Conservation (phyloP, 2,797 vertebrate genomes). For the Gallinago stenura region DNA sequence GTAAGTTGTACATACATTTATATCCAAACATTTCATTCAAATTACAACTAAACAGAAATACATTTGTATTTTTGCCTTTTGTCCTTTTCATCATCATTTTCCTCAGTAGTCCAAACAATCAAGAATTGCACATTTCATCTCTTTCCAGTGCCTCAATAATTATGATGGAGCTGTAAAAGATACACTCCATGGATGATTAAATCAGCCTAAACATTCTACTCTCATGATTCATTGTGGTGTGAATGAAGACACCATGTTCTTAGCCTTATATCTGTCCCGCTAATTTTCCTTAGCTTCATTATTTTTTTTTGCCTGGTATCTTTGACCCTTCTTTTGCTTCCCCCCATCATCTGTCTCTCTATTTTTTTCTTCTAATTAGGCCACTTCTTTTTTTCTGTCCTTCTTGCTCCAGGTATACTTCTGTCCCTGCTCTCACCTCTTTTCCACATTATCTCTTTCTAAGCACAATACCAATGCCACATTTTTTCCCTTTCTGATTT, state of each 20-base stretch:
- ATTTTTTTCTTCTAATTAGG: slow-evolving; percentile 77
- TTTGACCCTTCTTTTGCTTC: slow-evolving; percentile 65
- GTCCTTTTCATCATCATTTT: background rate
- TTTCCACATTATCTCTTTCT: slow-evolving; percentile 75
- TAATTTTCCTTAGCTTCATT: slow-evolving; percentile 64
- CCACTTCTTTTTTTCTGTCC: slow-evolving; percentile 64
- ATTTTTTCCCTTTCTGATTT: slow-evolving; percentile 75
- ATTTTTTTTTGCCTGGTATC: slow-evolving; percentile 20
- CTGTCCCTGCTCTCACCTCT: slow-evolving; percentile 69
- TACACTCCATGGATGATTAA: slow-evolving; percentile 21
- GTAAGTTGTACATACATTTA: background rate
- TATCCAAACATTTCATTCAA: background rate
- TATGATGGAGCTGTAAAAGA: slow-evolving; percentile 32
- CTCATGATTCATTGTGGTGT: slow-evolving; percentile 36
- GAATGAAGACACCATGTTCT: slow-evolving; percentile 54
- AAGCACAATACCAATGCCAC: slow-evolving; percentile 75
- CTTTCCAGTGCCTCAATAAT: slow-evolving; percentile 40
- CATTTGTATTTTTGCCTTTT: background rate
- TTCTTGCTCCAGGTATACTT: slow-evolving; percentile 77
- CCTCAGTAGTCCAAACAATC: slow-evolving; percentile 7
- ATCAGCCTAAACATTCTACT: slow-evolving; percentile 54
- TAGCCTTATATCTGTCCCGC: slow-evolving; percentile 29
- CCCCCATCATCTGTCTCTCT: slow-evolving; percentile 23
- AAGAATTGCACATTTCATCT: background rate
- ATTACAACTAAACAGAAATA: background rate